Evolutionary conservation across 1,140 invertebrate species (phyloP).

Genomic region (Argopecten irradians): DNA sequence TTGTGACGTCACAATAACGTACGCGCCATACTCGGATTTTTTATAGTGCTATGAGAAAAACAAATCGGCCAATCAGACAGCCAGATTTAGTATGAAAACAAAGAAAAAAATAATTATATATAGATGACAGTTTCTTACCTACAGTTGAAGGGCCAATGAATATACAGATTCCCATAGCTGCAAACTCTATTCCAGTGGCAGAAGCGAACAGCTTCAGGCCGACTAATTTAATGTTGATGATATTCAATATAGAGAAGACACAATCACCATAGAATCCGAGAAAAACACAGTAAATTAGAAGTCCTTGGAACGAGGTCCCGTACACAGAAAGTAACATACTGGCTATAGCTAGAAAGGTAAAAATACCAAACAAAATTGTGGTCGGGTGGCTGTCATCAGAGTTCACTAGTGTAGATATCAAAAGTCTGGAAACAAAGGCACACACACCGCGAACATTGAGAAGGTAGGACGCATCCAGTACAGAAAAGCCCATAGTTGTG

Average conservation of each 20-base stretch:
- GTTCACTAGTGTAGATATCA: not conserved
- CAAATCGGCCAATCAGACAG: too few species aligned
- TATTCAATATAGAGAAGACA: not conserved
- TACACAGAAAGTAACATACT: not conserved
- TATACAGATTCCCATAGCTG: not conserved
- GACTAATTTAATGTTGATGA: not conserved
- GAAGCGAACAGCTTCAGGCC: not conserved
- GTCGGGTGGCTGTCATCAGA: not conserved
- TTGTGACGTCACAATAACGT: too few species aligned
- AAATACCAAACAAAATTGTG: not conserved
- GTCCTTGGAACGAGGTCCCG: not conserved
- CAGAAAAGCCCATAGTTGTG: not conserved
- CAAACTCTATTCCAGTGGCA: not conserved
- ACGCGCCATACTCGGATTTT: too few species aligned
- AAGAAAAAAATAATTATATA: too few species aligned
- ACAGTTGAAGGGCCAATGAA: not conserved
- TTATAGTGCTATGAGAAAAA: too few species aligned
- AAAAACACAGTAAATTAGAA: not conserved
- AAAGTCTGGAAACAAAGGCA: not conserved
- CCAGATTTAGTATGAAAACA: too few species aligned
- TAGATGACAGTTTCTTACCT: too few species aligned
- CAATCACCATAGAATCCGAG: not conserved
- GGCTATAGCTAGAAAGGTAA: not conserved
- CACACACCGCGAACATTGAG: not conserved
- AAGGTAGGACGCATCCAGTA: not conserved